Conservation (phyloP, 2,113 vertebrate species). For the Bostrychus sinensis region DNA sequence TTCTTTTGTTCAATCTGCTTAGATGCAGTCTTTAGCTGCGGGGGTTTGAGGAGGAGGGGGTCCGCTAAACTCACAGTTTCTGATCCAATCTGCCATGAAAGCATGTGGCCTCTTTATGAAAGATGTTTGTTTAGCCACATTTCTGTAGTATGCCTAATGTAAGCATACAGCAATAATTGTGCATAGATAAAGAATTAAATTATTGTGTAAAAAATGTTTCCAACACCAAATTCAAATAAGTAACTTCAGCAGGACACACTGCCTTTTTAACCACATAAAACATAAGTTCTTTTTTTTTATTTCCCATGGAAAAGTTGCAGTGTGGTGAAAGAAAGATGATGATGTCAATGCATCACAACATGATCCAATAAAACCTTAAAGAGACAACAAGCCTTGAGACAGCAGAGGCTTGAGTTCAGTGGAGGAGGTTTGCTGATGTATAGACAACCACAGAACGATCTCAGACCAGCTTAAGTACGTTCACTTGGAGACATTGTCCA, state of each 20-base stretch:
- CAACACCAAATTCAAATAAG: not conserved
- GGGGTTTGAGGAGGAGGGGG: conserved; percentile 5
- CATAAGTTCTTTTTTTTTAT: conserved; percentile 6
- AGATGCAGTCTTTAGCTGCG: conserved; percentile 40
- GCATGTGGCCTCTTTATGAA: conserved; percentile 35
- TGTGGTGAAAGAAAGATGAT: conserved; percentile 3
- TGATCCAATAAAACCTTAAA: conserved; percentile 38
- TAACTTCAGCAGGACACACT: not conserved
- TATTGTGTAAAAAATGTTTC: conserved; percentile 47
- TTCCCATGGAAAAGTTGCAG: conserved; percentile 4
- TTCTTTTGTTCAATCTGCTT: conserved; percentile 35
- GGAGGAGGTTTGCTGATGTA: not conserved
- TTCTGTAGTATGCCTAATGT: conserved; percentile 47
- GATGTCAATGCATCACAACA: conserved; percentile 35
- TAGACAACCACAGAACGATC: not conserved
- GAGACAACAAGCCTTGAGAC: conserved; percentile 8
- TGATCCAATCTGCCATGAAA: conserved; percentile 46
- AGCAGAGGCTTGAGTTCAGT: not conserved
- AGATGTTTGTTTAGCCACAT: conserved; percentile 43
- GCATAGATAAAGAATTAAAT: conserved; percentile 31
- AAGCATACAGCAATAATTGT: conserved; percentile 45
- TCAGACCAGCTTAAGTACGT: not conserved
- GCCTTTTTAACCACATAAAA: not conserved
- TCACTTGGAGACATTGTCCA: not conserved
- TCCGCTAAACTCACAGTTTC: conserved; percentile 37